phyloP scores from a whole-genome alignment of 2,888 invertebrate genomes.

The Limnephilus rhombicus region DNA sequence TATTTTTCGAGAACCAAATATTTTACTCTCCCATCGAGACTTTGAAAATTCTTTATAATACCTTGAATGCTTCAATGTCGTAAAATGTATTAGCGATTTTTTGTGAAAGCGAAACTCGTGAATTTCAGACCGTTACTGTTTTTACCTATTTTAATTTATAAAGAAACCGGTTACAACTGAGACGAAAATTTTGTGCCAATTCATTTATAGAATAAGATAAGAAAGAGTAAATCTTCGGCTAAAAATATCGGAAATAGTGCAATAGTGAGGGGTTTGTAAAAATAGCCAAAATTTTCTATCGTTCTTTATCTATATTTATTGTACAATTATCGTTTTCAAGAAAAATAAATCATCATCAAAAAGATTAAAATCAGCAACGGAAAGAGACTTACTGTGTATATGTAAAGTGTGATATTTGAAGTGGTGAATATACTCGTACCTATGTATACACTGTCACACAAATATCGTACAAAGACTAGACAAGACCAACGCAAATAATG shows the following conservation, averaged over 20 bases:
- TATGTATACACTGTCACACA: not conserved
- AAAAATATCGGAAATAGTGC: not conserved
- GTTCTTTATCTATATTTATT: not conserved
- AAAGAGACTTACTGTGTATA: too few relatives aligned
- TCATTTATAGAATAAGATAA: not conserved
- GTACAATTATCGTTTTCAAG: not conserved
- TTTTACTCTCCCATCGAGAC: not conserved
- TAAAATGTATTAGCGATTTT: not conserved
- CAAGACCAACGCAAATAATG: not conserved
- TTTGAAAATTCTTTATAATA: not conserved
- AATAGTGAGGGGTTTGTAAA: not conserved
- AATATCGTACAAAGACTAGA: not conserved
- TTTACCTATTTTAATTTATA: not conserved
- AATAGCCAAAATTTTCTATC: not conserved
- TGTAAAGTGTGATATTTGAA: not conserved
- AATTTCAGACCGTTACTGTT: not conserved
- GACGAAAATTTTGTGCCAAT: not conserved
- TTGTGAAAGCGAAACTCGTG: not conserved
- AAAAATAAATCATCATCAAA: not conserved
- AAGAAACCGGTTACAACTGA: not conserved
- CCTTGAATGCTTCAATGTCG: not conserved
- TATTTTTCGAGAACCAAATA: too few relatives aligned
- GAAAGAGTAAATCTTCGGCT: not conserved
- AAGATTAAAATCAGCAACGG: not conserved
- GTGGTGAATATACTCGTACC: not conserved